Percentiles rank a stretch among this genome's conserved stretches.
Evolutionary conservation across 2,888 invertebrate species (phyloP).

Genomic region (Xanthorhoe spadicearia): DNA sequence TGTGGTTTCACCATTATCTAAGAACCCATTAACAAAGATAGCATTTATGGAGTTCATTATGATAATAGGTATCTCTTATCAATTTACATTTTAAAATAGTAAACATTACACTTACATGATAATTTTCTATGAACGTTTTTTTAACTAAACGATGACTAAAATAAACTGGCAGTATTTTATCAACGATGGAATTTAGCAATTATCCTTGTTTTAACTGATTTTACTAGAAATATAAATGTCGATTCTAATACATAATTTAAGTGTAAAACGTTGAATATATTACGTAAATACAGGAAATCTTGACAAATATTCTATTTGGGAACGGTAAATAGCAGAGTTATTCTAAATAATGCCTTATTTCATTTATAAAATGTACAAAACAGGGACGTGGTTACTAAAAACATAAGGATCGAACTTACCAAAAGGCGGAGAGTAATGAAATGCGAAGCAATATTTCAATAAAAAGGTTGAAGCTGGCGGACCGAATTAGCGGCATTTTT

Average conservation of each 20-base stretch:
- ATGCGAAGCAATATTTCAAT: constrained; percentile 82
- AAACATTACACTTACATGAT: too few species aligned
- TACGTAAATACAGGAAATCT: neutral
- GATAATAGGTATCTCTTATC: too few species aligned
- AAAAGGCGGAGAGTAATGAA: constrained; percentile 76
- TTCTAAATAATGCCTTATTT: constrained; percentile 32
- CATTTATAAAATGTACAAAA: constrained; percentile 49
- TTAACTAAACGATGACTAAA: neutral
- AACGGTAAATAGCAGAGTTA: neutral
- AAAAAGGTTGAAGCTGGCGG: constrained; percentile 74
- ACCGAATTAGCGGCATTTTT: constrained; percentile 77
- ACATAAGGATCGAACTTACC: constrained; percentile 78
- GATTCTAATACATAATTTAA: neutral
- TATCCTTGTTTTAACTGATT: neutral
- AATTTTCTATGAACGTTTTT: too few species aligned
- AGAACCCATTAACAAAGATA: too few species aligned
- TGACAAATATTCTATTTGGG: neutral
- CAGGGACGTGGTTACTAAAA: constrained; percentile 34
- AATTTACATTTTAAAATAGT: too few species aligned
- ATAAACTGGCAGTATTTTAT: neutral
- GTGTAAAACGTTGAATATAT: constrained; percentile 1
- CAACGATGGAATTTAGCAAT: neutral
- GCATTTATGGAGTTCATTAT: too few species aligned
- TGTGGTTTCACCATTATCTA: too few species aligned
- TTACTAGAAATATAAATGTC: neutral